Conservation (phyloP, 2,113 vertebrate species). For the Cyrtonyx montezumae region DNA sequence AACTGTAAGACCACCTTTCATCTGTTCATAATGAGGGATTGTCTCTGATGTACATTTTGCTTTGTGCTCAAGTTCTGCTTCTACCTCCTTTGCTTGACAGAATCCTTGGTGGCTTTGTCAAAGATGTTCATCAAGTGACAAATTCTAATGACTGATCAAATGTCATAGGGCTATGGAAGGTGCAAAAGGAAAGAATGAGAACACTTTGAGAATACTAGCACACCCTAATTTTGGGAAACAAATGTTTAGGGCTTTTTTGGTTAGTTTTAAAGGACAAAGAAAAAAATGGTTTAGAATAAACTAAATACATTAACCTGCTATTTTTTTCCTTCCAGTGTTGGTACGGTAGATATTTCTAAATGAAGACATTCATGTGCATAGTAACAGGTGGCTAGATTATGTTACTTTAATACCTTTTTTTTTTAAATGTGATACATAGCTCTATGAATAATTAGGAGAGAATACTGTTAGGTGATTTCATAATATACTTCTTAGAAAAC, state of each 20-base stretch:
- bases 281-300: background rate
- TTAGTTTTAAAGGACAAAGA: background rate
- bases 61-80: background rate
- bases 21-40: background rate
- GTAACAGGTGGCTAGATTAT: background rate
- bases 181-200: background rate
- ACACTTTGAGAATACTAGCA: background rate
- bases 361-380: background rate
- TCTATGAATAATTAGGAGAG: background rate
- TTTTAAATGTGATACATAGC: background rate
- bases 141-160: background rate
- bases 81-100: background rate
- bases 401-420: background rate
- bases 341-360: background rate
- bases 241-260: background rate
- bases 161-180: background rate
- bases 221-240: background rate
- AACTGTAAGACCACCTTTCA: background rate
- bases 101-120: background rate
- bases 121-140: background rate
- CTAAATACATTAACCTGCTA: background rate
- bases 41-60: background rate
- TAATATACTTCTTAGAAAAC: background rate
- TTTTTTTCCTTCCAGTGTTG: background rate
- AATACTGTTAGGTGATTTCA: slow-evolving; percentile 9